Percentiles rank a stretch among this genome's conserved stretches.
Conservation (phyloP, 2,888 invertebrate species). For the Nipponacmea schrenckii region DNA sequence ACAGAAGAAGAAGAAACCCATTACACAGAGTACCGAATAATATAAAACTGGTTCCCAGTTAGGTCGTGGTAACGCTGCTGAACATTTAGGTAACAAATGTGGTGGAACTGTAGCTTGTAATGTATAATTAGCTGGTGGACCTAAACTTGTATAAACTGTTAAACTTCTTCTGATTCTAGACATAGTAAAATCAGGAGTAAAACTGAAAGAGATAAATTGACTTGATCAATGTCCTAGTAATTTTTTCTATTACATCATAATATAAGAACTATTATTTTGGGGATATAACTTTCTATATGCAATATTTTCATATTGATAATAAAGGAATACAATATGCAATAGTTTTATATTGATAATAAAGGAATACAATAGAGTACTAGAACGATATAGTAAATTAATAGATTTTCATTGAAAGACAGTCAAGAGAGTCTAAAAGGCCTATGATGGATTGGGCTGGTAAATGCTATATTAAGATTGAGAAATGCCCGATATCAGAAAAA, state of each 20-base stretch:
- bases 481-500: no score
- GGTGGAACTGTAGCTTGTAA: slow-evolving; percentile 77
- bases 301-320: not conserved
- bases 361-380: no score
- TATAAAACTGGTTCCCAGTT: slow-evolving; percentile 81
- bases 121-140: slow-evolving; percentile 74
- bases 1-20: slow-evolving; percentile 74
- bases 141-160: slow-evolving; percentile 66
- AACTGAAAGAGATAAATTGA: slow-evolving; percentile 68
- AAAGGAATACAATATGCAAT: not conserved
- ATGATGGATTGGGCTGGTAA: no score
- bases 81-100: slow-evolving; percentile 77
- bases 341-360: no score
- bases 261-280: no score
- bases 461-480: no score
- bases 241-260: no score
- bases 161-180: slow-evolving; percentile 75
- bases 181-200: slow-evolving; percentile 87
- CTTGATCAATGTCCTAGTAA: not conserved
- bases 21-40: slow-evolving; percentile 69
- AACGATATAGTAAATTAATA: no score
- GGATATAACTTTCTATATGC: no score
- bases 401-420: no score
- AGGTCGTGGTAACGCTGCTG: slow-evolving; percentile 78
- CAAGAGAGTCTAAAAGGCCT: no score